These are phyloP conservation scores for Trididemnum clinides DNA, from an alignment of 23 tunicate species.

Conservation along the genomic window DNA sequence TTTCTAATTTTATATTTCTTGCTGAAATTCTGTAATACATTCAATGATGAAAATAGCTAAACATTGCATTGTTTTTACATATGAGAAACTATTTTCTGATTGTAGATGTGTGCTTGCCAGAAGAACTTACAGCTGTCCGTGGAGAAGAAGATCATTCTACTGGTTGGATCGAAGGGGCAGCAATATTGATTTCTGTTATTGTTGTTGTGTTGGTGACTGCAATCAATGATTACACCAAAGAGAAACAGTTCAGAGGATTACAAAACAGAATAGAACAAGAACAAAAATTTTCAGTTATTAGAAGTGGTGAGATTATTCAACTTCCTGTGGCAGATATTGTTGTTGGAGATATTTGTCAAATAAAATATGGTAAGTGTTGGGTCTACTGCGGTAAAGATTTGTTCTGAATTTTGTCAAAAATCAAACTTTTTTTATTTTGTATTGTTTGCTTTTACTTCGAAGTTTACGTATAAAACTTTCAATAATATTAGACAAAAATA, in stretches of 20 bases:
- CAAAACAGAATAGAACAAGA: slow-evolving; percentile 90
- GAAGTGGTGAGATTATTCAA: slow-evolving; percentile 72
- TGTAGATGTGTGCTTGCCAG: slow-evolving; percentile 60
- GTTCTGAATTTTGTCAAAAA: background rate
- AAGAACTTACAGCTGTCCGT: slow-evolving; percentile 46
- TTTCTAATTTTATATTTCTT: too few species aligned
- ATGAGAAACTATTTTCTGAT: too few species aligned
- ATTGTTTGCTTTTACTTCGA: too few species aligned
- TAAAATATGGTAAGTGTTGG: slow-evolving; percentile 87
- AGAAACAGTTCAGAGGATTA: slow-evolving; percentile 98
- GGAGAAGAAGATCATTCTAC: slow-evolving; percentile 79
- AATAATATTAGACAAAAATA: too few species aligned
- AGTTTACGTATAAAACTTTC: too few species aligned
- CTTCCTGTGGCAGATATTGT: slow-evolving; percentile 96
- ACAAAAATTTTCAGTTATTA: slow-evolving; percentile 82
- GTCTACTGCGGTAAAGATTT: background rate
- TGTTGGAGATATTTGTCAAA: slow-evolving; percentile 91
- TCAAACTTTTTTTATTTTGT: too few species aligned
- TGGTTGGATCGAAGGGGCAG: slow-evolving; percentile 97
- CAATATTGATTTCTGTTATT: slow-evolving; percentile 89
- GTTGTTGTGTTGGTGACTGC: slow-evolving; percentile 99
- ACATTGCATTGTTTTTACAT: too few species aligned
- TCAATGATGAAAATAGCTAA: too few species aligned
- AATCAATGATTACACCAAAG: slow-evolving; percentile 93
- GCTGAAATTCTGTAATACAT: too few species aligned